Evolutionary conservation across 2,888 invertebrate species (phyloP), one percentile per base, ranked within the genome.

Genomic region (Dicyrtoma fusca): DNA sequence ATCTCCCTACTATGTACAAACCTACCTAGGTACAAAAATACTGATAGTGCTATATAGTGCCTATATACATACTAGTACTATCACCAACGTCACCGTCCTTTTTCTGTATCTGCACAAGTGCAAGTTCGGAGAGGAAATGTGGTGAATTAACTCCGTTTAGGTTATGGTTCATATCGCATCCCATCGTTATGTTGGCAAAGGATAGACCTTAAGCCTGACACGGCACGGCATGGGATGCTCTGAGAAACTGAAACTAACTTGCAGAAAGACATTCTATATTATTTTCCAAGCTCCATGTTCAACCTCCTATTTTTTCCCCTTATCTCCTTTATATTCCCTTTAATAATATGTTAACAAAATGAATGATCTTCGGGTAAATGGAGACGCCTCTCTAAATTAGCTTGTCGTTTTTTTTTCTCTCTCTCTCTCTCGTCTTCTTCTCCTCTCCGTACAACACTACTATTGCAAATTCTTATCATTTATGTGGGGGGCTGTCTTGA

Each of bases 401-500:
- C 61, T 44, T 61, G 21, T 13, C 34, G 23, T 57, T 26, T 57
- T 26, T 57, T n/a, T 57, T 25, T 25, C 25, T 14, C 4, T 21
- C 57, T 25, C 25, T 25, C 25, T 21, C 55, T n/a, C 51, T 51
- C 51, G 11, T n/a, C 17, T 2, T 57, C 25, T 25, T 23, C 23
- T 23, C n/a, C 19, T 2, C 19, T 57, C 19, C 26, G 5, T 23
- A 8, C 25, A 57, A 59, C 6, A 61, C 21, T 34, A 61, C 34
- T 61, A 61, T 61, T 61, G 61, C 61, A 61, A 61, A 61, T 61
- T 61, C 42, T 61, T 61, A 61, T 42, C 61, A 61, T 61, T 19
- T 34, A 10, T 21, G 19, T 17, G 17, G 2, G 17, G 2, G 19
- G 8, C 53, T 53, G 53, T 17, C n/a, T 2, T 17, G 49, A 17